Percentiles rank a stretch among this genome's conserved stretches.
Evolutionary conservation across 2,113 vertebrate genomes (phyloP).

Genomic region (Equus przewalskii): DNA sequence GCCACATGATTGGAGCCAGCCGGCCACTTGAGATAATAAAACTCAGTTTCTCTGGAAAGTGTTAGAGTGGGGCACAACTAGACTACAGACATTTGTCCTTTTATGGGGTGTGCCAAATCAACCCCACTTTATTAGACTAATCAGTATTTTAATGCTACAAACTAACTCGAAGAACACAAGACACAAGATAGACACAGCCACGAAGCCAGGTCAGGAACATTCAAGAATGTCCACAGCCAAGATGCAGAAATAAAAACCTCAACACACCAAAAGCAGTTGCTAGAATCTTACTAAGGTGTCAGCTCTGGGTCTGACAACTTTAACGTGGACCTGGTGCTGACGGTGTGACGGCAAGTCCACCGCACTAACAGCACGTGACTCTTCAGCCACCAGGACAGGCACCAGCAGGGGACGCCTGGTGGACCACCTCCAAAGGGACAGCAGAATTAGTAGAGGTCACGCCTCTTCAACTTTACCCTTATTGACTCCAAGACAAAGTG

Average conservation of each 20-base stretch:
- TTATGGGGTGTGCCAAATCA: background rate
- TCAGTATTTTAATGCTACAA: background rate
- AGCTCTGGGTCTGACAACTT: background rate
- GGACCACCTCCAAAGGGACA: background rate
- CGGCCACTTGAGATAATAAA: background rate
- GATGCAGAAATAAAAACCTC: background rate
- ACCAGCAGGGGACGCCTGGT: background rate
- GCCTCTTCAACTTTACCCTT: background rate
- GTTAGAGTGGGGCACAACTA: background rate
- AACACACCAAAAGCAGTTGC: background rate
- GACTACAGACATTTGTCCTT: background rate
- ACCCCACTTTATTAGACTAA: background rate
- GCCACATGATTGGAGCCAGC: background rate
- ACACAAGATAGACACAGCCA: background rate
- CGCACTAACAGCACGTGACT: fast-evolving
- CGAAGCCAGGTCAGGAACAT: background rate
- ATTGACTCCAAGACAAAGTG: background rate
- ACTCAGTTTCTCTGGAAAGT: background rate
- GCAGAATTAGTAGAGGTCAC: background rate
- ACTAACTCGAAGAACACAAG: background rate
- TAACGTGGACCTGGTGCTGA: fast-evolving
- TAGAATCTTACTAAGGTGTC: background rate
- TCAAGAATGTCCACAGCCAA: background rate
- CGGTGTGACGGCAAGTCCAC: background rate
- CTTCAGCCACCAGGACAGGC: background rate